Percentiles rank a stretch among this genome's conserved stretches.
phyloP scores from a whole-genome alignment of 2,113 vertebrate species.

The Rhagologus leucostigma region DNA sequence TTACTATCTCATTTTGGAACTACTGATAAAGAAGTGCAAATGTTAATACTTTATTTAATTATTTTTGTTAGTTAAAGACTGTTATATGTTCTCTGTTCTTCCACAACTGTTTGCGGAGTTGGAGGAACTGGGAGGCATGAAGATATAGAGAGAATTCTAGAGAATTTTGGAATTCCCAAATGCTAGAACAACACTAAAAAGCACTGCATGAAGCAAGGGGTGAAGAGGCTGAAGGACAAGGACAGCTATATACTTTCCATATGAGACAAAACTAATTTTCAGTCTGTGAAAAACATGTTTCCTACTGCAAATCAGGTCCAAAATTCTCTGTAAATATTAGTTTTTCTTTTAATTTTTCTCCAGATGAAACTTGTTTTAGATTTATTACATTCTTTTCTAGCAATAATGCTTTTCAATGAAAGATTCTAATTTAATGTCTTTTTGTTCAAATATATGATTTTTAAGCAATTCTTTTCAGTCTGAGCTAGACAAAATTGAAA shows the following conservation, averaged over 20 bases:
- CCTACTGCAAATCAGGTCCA: background rate
- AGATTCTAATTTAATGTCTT: background rate
- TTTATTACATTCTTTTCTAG: background rate
- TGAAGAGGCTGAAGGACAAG: background rate
- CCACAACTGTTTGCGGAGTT: background rate
- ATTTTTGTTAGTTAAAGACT: background rate
- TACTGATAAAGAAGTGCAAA: background rate
- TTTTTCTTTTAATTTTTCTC: background rate
- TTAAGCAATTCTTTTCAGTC: background rate
- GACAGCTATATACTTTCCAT: background rate
- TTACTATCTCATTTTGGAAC: background rate
- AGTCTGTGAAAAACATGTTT: background rate
- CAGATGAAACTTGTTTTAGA: background rate
- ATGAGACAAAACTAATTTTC: background rate
- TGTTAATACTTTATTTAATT: conserved; percentile 5
- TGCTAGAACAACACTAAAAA: background rate
- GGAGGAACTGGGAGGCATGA: background rate
- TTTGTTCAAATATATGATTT: background rate
- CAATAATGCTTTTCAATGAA: background rate
- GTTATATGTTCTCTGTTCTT: background rate
- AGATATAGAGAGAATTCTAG: background rate
- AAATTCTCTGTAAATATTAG: background rate
- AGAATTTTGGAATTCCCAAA: background rate
- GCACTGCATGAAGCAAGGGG: background rate
- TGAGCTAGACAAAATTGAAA: background rate